Conservation (phyloP, 2,113 vertebrate species). For the Dipodomys stephensi region DNA sequence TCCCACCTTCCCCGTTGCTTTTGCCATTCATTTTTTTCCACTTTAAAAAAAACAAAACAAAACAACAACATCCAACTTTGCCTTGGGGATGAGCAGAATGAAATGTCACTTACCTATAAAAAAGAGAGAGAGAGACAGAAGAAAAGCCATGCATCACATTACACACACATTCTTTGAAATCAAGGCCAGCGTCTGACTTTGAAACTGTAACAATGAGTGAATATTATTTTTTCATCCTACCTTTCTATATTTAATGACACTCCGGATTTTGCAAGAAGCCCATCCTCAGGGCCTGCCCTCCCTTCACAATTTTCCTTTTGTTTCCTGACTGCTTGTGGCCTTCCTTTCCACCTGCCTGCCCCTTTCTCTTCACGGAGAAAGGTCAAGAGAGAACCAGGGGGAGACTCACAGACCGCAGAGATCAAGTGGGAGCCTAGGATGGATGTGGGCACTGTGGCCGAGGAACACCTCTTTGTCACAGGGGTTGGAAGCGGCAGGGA, state of each 20-base stretch:
- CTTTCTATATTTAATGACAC: conserved; percentile 81
- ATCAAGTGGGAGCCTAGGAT: neutral
- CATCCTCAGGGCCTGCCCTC: conserved; percentile 29
- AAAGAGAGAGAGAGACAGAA: conserved; percentile 66
- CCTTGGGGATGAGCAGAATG: conserved; percentile 84
- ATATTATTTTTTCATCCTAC: conserved; percentile 74
- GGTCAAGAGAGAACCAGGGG: neutral
- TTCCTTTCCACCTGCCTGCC: neutral
- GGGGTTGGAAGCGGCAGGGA: neutral
- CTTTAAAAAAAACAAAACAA: conserved; percentile 61
- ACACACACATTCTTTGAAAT: conserved; percentile 84
- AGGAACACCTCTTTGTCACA: neutral
- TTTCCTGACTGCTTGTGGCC: accelerated
- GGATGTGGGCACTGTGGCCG: neutral
- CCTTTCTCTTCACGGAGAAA: neutral
- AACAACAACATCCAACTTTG: conserved; percentile 79
- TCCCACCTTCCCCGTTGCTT: conserved; percentile 67
- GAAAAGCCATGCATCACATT: conserved; percentile 78
- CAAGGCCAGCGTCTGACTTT: conserved; percentile 84
- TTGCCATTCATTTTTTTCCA: conserved; percentile 64
- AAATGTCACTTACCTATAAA: conserved; percentile 88
- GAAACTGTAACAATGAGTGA: conserved; percentile 82
- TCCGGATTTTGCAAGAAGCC: conserved; percentile 64
- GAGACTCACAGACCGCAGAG: neutral
- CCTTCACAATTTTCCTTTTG: conserved; percentile 1